phyloP scores from a whole-genome alignment of 1,140 invertebrate species.

The Drosophila chauvacae region DNA sequence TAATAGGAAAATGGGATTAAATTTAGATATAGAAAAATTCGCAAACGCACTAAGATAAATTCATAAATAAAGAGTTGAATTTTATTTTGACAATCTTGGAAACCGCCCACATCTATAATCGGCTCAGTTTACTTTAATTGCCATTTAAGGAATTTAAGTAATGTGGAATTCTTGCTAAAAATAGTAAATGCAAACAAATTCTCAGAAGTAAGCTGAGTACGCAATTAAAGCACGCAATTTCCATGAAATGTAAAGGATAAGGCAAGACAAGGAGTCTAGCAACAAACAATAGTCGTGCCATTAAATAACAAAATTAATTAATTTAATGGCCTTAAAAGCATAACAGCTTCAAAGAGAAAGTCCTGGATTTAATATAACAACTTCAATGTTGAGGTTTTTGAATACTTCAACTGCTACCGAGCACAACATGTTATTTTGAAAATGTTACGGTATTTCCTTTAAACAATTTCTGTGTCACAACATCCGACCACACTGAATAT shows the following conservation, averaged over 20 bases:
- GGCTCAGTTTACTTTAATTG: not conserved
- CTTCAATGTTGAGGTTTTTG: not conserved
- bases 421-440: not conserved
- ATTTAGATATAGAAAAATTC: not conserved
- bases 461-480: not conserved
- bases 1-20: not conserved
- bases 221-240: not conserved
- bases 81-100: not conserved
- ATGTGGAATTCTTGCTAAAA: not conserved
- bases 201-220: not conserved
- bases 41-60: not conserved
- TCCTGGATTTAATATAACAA: too few species aligned
- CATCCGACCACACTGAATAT: not conserved
- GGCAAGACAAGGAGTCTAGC: not conserved
- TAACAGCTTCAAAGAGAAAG: not conserved
- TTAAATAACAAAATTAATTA: not conserved
- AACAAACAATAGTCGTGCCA: not conserved
- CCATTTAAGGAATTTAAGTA: not conserved
- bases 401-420: slow-evolving; percentile 2
- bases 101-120: not conserved
- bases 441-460: not conserved
- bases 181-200: not conserved
- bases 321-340: not conserved
- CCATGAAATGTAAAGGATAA: not conserved
- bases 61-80: not conserved